phyloP scores from a whole-genome alignment of 1,140 invertebrate species.

The Drosophila kikkawai region DNA sequence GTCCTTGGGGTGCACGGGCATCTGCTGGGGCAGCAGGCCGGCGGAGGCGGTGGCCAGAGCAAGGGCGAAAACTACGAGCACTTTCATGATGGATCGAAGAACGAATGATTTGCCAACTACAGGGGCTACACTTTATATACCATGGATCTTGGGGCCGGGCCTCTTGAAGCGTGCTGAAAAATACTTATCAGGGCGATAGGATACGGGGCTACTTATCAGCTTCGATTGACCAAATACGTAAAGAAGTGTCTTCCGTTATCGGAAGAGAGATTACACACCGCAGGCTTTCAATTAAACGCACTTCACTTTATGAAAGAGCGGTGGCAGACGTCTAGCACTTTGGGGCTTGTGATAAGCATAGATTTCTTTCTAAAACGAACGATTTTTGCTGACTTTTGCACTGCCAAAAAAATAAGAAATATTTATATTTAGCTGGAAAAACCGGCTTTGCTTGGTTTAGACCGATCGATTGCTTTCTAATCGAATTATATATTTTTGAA shows the following conservation, averaged over 20 bases:
- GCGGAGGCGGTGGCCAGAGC: constrained; percentile 71
- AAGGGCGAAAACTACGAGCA: constrained; percentile 71
- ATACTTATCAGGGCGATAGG: constrained; percentile 25
- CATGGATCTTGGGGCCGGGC: background rate
- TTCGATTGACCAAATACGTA: constrained; percentile 11
- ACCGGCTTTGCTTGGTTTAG: background rate
- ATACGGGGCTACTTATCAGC: constrained; percentile 28
- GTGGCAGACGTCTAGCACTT: constrained; percentile 34
- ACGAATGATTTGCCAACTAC: constrained; percentile 50
- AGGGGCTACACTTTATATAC: constrained; percentile 36
- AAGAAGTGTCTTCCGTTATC: constrained; percentile 36
- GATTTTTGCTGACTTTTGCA: constrained; percentile 10
- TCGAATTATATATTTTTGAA: constrained; percentile 44
- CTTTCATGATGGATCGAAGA: constrained; percentile 74
- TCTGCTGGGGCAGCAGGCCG: constrained; percentile 50
- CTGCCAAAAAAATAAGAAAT: background rate
- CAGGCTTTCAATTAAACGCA: constrained; percentile 54
- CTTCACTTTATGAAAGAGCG: constrained; percentile 20
- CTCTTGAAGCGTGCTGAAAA: constrained; percentile 22
- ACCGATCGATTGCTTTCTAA: constrained; percentile 6
- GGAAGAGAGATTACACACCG: constrained; percentile 35
- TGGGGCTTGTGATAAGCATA: constrained; percentile 5
- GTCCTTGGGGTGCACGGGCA: constrained; percentile 58
- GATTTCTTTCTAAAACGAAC: constrained; percentile 28
- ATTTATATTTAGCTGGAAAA: constrained; percentile 21